Evolutionary conservation across 2,113 vertebrate genomes (phyloP).

Genomic region (Oreochromis spilurus): DNA sequence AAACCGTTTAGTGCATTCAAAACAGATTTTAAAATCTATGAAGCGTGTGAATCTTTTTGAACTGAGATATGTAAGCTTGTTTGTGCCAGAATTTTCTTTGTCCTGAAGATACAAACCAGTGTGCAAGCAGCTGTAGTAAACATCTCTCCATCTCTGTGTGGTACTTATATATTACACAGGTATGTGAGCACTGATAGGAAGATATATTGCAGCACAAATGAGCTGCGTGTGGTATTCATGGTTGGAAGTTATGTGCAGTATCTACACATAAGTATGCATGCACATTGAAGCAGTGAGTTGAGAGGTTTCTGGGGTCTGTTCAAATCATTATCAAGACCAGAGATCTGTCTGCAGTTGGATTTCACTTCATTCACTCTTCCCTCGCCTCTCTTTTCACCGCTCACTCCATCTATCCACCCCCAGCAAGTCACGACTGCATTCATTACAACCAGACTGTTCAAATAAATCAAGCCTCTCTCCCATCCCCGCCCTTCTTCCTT

Average conservation of each 20-base stretch:
- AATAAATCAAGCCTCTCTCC: constrained; percentile 44
- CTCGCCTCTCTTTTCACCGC: neutral
- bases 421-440: constrained; percentile 32
- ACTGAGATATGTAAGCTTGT: neutral
- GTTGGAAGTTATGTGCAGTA: neutral
- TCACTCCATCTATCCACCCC: constrained; percentile 35
- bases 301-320: constrained; percentile 14
- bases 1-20: neutral
- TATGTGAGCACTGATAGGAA: neutral
- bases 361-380: constrained; percentile 23
- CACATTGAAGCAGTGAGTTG: neutral
- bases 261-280: neutral
- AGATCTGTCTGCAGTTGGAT: constrained; percentile 65
- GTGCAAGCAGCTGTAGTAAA: neutral
- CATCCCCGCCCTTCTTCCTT: neutral
- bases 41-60: neutral
- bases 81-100: neutral
- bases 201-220: constrained; percentile 15
- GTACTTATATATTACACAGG: neutral
- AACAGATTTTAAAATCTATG: neutral
- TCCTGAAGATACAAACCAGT: constrained; percentile 1
- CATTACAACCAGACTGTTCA: constrained; percentile 65
- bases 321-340: constrained; percentile 59
- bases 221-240: neutral
- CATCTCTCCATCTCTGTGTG: neutral